phyloP scores from a whole-genome alignment of 1,140 invertebrate genomes.

The Campoletis sonorensis region DNA sequence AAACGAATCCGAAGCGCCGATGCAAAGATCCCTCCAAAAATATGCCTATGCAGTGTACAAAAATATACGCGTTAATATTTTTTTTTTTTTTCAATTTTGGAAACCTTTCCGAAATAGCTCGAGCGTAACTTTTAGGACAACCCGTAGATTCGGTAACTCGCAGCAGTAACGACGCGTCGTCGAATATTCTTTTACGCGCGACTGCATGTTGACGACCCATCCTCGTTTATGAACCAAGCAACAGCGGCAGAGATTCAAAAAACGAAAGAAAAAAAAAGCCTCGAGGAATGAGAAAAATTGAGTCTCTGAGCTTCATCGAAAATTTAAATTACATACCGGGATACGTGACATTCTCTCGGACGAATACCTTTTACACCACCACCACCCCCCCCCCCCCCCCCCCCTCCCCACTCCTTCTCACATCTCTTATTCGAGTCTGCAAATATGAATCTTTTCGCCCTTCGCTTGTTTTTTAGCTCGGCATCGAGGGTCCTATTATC shows the following conservation, averaged over 20 bases:
- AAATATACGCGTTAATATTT: too few relatives aligned
- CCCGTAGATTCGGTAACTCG: too few relatives aligned
- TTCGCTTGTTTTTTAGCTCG: background rate
- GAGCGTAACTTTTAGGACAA: too few relatives aligned
- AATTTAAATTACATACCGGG: slow-evolving; percentile 39
- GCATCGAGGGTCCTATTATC: background rate
- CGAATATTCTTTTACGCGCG: slow-evolving; percentile 32
- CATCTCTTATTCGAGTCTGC: background rate
- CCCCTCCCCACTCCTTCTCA: background rate
- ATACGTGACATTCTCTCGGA: slow-evolving; percentile 17
- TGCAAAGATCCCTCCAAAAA: too few relatives aligned
- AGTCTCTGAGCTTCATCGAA: slow-evolving; percentile 23
- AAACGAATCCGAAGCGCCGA: too few relatives aligned
- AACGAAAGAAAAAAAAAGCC: too few relatives aligned
- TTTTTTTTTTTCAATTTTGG: too few relatives aligned
- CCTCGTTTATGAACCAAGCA: background rate
- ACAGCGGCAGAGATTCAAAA: slow-evolving; percentile 12
- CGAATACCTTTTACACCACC: background rate
- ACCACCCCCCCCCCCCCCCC: too few relatives aligned
- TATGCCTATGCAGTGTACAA: too few relatives aligned
- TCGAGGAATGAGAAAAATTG: slow-evolving; percentile 21
- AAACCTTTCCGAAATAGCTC: too few relatives aligned
- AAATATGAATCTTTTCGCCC: background rate
- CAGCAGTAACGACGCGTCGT: slow-evolving; percentile 7
- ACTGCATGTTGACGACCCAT: slow-evolving; percentile 13